Conservation (phyloP, 2,797 vertebrate genomes). For the Tiaroga cobitis region DNA sequence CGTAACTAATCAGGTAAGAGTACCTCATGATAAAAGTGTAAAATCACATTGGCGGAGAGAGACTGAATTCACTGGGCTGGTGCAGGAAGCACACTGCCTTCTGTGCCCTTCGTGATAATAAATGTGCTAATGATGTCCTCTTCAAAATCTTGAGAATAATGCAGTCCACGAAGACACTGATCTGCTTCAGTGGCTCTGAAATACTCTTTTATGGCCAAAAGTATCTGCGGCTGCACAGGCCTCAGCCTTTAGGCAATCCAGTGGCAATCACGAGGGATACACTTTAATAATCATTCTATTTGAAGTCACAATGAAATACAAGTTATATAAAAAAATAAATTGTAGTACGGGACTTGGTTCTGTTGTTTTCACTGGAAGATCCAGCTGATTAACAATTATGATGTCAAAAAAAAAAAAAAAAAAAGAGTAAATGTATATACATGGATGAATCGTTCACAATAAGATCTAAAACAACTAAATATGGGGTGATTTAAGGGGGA, state of each 20-base stretch:
- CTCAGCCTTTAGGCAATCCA: not conserved
- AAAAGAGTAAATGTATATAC: not conserved
- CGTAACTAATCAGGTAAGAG: conserved; percentile 30
- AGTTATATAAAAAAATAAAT: not conserved
- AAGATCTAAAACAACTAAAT: not conserved
- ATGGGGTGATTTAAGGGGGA: not conserved
- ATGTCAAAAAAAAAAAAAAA: too few species aligned
- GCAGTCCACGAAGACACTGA: not conserved
- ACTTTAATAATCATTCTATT: not conserved
- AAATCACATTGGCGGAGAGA: not conserved
- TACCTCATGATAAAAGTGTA: conserved; percentile 13
- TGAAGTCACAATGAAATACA: not conserved
- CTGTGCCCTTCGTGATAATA: conserved; percentile 8
- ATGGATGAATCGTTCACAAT: not conserved
- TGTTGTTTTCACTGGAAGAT: not conserved
- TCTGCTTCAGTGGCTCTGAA: conserved; percentile 19
- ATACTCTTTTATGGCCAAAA: not conserved
- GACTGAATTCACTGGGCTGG: conserved; percentile 15
- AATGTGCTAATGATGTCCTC: conserved; percentile 34
- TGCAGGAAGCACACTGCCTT: not conserved
- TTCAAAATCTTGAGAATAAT: conserved; percentile 35
- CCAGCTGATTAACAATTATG: not conserved
- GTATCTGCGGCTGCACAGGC: not conserved
- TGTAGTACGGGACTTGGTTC: not conserved
- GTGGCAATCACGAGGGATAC: too few species aligned